phyloP scores from a whole-genome alignment of 2,113 vertebrate genomes.

The Caretta caretta region DNA sequence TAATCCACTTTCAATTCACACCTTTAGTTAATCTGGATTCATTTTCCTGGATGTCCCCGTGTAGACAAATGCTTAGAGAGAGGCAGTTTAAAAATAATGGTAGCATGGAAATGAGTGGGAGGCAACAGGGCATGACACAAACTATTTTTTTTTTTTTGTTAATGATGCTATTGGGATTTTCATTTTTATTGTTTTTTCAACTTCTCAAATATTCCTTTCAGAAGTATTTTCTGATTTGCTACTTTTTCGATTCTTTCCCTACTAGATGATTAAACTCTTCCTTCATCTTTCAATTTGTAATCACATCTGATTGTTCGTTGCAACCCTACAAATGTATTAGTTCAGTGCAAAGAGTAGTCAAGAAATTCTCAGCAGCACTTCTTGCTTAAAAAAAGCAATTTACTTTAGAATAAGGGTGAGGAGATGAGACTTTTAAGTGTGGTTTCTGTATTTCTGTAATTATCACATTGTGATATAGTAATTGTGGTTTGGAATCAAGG shows the following conservation, averaged over 20 bases:
- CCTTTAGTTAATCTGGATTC: too few species aligned
- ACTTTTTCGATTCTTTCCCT: not conserved
- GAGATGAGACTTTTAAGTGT: not conserved
- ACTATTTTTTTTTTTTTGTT: not conserved
- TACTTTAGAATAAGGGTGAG: constrained; percentile 22
- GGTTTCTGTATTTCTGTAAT: not conserved
- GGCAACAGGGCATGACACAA: not conserved
- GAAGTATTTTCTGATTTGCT: constrained; percentile 27
- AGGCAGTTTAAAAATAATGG: not conserved
- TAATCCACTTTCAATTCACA: too few species aligned
- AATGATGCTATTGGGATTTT: constrained; percentile 24
- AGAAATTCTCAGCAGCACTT: not conserved
- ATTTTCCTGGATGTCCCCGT: too few species aligned
- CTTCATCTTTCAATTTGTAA: constrained; percentile 32
- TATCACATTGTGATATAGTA: not conserved
- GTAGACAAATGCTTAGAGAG: not conserved
- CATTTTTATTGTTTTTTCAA: constrained; percentile 3
- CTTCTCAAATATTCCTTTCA: constrained; percentile 24
- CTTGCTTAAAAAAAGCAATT: too few species aligned
- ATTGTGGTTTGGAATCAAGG: not conserved
- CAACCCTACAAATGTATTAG: not conserved
- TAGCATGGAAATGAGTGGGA: constrained; percentile 16
- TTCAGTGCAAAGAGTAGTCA: not conserved
- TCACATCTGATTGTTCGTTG: constrained; percentile 40
- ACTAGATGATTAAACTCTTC: constrained; percentile 34